phyloP scores from a whole-genome alignment of 1,140 invertebrate species.

The Oncopeltus fasciatus region DNA sequence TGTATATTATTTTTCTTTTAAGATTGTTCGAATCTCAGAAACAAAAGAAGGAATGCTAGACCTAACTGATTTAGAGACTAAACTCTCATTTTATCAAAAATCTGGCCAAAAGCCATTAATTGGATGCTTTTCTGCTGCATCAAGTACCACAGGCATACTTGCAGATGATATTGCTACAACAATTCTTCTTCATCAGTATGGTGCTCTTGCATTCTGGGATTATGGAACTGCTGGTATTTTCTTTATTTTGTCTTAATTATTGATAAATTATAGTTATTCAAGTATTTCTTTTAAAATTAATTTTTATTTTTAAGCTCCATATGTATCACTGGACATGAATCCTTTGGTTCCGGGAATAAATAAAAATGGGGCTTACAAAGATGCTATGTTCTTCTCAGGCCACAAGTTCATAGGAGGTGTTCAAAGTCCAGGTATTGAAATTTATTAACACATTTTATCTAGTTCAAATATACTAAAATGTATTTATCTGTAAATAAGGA shows the following conservation, averaged over 20 bases:
- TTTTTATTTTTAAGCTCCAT: conserved; percentile 45
- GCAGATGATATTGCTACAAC: conserved; percentile 72
- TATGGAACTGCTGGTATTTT: conserved; percentile 58
- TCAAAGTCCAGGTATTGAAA: conserved; percentile 70
- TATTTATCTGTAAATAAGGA: not conserved
- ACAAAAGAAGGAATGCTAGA: conserved; percentile 65
- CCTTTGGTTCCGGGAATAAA: conserved; percentile 50
- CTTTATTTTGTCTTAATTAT: not conserved
- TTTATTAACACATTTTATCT: not conserved
- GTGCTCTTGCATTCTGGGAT: conserved; percentile 77
- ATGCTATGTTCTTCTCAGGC: conserved; percentile 79
- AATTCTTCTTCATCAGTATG: conserved; percentile 63
- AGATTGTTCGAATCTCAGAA: conserved; percentile 65
- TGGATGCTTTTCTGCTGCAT: conserved; percentile 75
- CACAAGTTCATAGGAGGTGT: conserved; percentile 85
- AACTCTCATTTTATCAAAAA: conserved; percentile 45
- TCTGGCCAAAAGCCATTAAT: conserved; percentile 44
- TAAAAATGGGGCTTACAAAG: conserved; percentile 60
- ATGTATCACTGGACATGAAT: conserved; percentile 73
- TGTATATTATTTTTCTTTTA: too few relatives aligned
- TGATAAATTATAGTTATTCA: not conserved
- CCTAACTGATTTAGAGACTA: conserved; percentile 55
- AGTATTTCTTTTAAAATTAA: too few relatives aligned
- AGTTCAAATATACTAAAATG: not conserved
- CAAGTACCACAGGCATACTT: conserved; percentile 78